Base-by-base conservation (phyloP, 92 coral and sea anemone genomes). In the Diadumene lineata region DNA sequence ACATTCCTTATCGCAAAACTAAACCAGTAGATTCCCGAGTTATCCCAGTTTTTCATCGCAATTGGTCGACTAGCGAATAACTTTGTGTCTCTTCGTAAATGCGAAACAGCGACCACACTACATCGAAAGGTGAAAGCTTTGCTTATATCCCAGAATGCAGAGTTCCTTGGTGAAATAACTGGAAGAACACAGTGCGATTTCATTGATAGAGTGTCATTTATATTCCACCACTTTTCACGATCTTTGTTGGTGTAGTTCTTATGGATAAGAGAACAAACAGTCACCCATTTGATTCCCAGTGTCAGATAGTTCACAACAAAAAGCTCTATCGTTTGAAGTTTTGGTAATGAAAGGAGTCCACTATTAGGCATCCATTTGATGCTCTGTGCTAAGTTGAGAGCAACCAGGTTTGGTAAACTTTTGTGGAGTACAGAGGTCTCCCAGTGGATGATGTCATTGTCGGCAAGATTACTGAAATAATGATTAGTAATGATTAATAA, bases 361-460 rank as follows among this genome's bases (percentile, higher is more conserved):
- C 32, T 2, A 31, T 66, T 55, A 3, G 71, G 71, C 55, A 66
- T 34, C 51, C 51, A 66, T 2, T 34, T 2, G 26, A 66, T 4
- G 71, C 22, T 66, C 26, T 34, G 55, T 11, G 13, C 27, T 1
- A 66, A 3, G 21, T 10, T 66, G 19, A 66, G 18, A 1, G 28
- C 21, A 34, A 7, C 18, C 1, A 66, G 53, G 38, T 66, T 19
- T 43, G 71, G 53, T 25, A 66, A 66, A 38, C 43, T 13, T 1
- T 22, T 7, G 51, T 19, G 9, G 33, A 66, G 15, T 6, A 34
- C 2, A 8, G 28, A 17, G 1, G 71, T 66, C 29, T 66, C 55
- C 71, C 71, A 66, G 19, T 66, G 71, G 23, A 34, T 66, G 27
- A 66, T 34, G 51, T 38, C 38, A 31, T 66, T 66, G 33, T 66